phyloP scores from a whole-genome alignment of 2,797 vertebrate genomes.

The Gephyroberyx darwinii region DNA sequence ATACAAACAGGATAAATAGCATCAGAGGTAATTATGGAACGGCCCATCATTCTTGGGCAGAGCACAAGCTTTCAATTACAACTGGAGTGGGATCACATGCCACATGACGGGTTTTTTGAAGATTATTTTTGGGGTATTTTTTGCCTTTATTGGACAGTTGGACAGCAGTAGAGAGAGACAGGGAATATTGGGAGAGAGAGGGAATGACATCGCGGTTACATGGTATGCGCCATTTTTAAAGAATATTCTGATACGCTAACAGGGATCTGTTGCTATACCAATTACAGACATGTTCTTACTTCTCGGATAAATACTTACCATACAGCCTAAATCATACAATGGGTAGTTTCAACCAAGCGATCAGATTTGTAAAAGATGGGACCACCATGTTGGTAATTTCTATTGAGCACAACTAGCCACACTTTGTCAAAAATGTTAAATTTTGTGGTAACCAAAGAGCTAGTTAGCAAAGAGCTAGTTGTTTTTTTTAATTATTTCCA shows the following conservation, averaged over 20 bases:
- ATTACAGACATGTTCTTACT: constrained; percentile 32
- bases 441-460: constrained; percentile 3
- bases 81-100: constrained; percentile 37
- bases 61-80: constrained; percentile 67
- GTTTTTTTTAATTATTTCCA: not conserved
- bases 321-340: constrained; percentile 39
- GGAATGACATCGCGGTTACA: too few relatives aligned
- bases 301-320: constrained; percentile 36
- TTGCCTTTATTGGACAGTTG: too few relatives aligned
- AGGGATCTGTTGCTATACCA: constrained; percentile 25
- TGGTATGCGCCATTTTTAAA: constrained; percentile 19
- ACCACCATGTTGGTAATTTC: constrained; percentile 11
- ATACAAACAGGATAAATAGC: constrained; percentile 60
- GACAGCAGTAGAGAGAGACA: too few relatives aligned
- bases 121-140: too few relatives aligned
- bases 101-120: constrained; percentile 3
- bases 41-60: constrained; percentile 46
- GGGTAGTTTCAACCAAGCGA: constrained; percentile 33
- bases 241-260: constrained; percentile 36
- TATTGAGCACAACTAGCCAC: not conserved
- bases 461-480: not conserved
- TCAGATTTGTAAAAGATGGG: constrained; percentile 36
- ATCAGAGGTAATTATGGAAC: constrained; percentile 64
- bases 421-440: not conserved
- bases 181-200: too few relatives aligned